phyloP scores from a whole-genome alignment of 2,113 vertebrate species.

The Neotragus moschatus region DNA sequence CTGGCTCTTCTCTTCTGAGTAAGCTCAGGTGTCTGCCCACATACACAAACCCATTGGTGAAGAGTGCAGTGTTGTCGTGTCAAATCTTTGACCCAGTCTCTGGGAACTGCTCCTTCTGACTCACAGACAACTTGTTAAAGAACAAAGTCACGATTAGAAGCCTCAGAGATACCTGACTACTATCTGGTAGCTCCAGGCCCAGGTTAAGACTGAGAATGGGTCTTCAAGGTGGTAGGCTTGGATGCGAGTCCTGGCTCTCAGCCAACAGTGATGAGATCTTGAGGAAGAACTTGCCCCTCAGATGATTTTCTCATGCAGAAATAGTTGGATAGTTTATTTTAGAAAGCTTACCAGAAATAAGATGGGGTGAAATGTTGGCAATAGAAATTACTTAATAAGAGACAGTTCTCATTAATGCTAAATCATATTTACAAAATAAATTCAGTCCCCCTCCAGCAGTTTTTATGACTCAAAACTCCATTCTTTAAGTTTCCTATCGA shows the following conservation, averaged over 20 bases:
- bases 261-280: neutral
- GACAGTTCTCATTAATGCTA: neutral
- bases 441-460: neutral
- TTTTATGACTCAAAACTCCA: neutral
- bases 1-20: neutral
- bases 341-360: neutral
- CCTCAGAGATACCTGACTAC: neutral
- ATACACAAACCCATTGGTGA: neutral
- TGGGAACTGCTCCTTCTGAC: neutral
- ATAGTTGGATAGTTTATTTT: neutral
- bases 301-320: neutral
- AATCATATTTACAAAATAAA: neutral
- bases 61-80: fast-evolving
- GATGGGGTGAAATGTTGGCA: neutral
- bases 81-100: neutral
- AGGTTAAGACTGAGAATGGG: neutral
- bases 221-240: too few species aligned
- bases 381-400: neutral
- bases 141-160: neutral
- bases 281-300: neutral
- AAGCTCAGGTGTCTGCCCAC: neutral
- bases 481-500: neutral
- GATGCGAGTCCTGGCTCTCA: neutral
- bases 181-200: neutral
- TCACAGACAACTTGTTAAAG: neutral